phyloP scores from a whole-genome alignment of 2,113 vertebrate species.

The Dinomys branickii region DNA sequence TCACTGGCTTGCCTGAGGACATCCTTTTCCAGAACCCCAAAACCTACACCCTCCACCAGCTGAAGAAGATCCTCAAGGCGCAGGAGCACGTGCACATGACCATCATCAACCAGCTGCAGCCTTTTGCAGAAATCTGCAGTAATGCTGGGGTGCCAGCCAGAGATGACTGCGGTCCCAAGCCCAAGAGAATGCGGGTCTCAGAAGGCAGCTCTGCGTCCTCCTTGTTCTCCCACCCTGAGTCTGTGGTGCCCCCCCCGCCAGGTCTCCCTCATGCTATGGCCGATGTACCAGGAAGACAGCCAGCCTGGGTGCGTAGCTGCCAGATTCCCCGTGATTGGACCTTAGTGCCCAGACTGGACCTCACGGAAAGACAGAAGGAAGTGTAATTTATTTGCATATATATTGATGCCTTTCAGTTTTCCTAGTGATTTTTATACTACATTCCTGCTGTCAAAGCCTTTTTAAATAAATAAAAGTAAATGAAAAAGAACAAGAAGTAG shows the following conservation, averaged over 20 bases:
- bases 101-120: constrained; percentile 96
- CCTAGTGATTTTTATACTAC: constrained; percentile 99
- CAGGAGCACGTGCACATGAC: constrained; percentile 92
- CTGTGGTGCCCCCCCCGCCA: constrained; percentile 93
- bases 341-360: constrained; percentile 84
- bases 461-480: constrained; percentile 87
- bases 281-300: constrained; percentile 99
- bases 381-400: constrained; percentile 97
- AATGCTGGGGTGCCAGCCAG: constrained; percentile 93
- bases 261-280: constrained; percentile 99
- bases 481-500: constrained; percentile 92
- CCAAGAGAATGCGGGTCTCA: constrained; percentile 95
- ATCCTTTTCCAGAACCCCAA: constrained; percentile 97
- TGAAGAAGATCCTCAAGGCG: constrained; percentile 96
- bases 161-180: constrained; percentile 91
- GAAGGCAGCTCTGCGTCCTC: constrained; percentile 91
- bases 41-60: constrained; percentile 94
- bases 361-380: constrained; percentile 87
- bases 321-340: constrained; percentile 95
- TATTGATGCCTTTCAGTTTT: constrained; percentile 94
- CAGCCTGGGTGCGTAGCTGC: constrained; percentile 95
- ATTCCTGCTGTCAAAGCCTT: constrained; percentile 99
- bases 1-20: constrained; percentile 93
- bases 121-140: constrained; percentile 93
- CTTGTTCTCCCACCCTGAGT: constrained; percentile 89